Conservation (phyloP, 2,888 invertebrate species). For the Aethes cnicana region DNA sequence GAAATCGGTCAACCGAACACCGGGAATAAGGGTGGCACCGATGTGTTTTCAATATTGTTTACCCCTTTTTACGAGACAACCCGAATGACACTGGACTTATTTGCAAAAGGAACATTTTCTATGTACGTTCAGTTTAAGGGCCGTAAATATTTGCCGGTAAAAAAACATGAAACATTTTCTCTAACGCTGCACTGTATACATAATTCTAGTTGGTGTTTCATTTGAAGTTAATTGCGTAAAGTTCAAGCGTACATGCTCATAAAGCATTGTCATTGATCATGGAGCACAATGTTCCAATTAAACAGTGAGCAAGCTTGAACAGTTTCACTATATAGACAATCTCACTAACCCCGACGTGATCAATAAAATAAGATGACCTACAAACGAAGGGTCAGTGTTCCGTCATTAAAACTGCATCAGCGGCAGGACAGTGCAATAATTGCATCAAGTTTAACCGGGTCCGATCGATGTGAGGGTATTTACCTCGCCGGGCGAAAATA, state of each 20-base stretch:
- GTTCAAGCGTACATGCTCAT: no score
- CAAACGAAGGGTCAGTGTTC: constrained; percentile 35
- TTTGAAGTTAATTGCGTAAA: no score
- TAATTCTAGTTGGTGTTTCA: no score
- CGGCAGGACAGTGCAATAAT: constrained; percentile 80
- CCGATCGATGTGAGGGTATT: constrained; percentile 82
- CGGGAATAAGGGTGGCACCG: neutral
- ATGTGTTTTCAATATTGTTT: constrained; percentile 22
- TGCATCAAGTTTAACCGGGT: constrained; percentile 80
- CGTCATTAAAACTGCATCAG: constrained; percentile 62
- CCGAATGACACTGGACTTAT: constrained; percentile 15
- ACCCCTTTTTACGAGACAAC: constrained; percentile 21
- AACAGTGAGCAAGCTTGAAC: no score
- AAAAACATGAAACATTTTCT: no score
- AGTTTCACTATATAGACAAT: no score
- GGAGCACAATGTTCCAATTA: no score
- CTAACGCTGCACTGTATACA: no score
- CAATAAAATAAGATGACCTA: constrained; percentile 34
- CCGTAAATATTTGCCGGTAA: no score
- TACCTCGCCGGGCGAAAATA: constrained; percentile 82
- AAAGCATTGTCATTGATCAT: no score
- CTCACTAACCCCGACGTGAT: neutral
- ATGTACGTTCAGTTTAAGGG: no score
- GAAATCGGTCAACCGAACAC: constrained; percentile 12
- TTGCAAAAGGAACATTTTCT: constrained; percentile 1